Base-by-base conservation (phyloP, 1,140 invertebrate genomes). In the Lasioglossum baleicum region DNA sequence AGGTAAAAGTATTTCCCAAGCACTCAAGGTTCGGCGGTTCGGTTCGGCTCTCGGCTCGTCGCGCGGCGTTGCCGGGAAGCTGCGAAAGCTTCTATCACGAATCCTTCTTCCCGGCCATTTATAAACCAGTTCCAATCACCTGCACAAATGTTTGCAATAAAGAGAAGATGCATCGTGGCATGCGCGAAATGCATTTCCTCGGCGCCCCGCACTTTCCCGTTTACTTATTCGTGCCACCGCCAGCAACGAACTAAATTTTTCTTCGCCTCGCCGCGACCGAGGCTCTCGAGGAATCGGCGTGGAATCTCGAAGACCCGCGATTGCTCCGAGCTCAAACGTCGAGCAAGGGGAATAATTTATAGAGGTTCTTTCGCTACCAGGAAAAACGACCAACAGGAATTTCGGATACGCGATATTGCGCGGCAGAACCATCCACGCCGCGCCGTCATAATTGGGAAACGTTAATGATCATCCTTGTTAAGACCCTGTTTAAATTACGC, bases 231-330 rank as follows among this genome's bases (percentile, higher is more conserved):
- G 68, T 48, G 42, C 68, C 26, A 56, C 26, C 35, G 8, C 42
- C 58, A 17, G 60, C 42, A 64, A 48, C 60, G 42, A 64, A 48
- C 22, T 31, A 20, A 79, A 79, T 79, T 79, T 79, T 58, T 79
- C 51, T 26, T 31, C 51, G 48, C 20, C 35, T 48, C 7, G n/a
- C 20, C 74, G 40, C 65, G 53, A 20, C 17, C 13, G 13, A 48
- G 26, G 51, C 40, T 22, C 48, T 74, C 51, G 13, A 31, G 20
- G 70, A 73, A 73, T 79, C 51, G 48, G 7, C 0, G 5, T n/a
- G 76, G 63, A 80, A 80, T 80, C 35, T 42, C 35, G 26, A 17
- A 15, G 44, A 64, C 22, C 5, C 44, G 70, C 76, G 63, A 80
- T 80, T 67, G 56, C 63, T 51, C 60, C 63, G 58, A n/a, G 22